Percentiles rank a stretch among this genome's conserved stretches.
Conservation (phyloP, 2,888 invertebrate species). For the Zaprionus bogoriensis region DNA sequence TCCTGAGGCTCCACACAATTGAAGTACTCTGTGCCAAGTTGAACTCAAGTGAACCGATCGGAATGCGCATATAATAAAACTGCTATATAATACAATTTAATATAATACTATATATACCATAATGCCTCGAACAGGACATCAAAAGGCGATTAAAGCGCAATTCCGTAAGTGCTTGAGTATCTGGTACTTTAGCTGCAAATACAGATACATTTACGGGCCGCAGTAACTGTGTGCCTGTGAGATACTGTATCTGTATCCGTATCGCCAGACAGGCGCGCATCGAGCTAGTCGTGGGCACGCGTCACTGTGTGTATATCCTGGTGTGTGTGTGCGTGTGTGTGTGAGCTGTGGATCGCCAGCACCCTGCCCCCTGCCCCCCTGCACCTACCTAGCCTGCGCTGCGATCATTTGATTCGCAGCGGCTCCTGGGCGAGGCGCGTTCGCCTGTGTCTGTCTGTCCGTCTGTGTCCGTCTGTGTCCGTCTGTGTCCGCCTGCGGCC, state of each 20-base stretch:
- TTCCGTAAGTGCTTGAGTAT: background rate
- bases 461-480: too few species aligned
- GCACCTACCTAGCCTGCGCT: background rate
- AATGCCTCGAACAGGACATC: background rate
- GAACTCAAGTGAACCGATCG: background rate
- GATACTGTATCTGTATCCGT: background rate
- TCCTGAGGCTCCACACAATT: too few species aligned
- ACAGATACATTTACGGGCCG: too few species aligned
- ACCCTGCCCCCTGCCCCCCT: background rate
- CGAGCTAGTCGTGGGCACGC: slow-evolving; percentile 36
- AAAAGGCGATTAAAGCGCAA: slow-evolving; percentile 1
- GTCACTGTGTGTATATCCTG: too few species aligned
- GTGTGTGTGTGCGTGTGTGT: too few species aligned
- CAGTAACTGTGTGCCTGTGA: slow-evolving; percentile 1
- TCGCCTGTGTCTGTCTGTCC: too few species aligned
- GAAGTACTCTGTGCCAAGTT: background rate
- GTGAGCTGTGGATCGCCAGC: slow-evolving; percentile 1
- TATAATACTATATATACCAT: background rate
- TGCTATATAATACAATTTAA: background rate
- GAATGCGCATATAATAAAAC: background rate
- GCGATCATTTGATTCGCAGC: slow-evolving; percentile 7
- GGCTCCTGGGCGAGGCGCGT: slow-evolving; percentile 31
- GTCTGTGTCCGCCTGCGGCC: slow-evolving; percentile 53
- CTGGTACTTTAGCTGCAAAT: slow-evolving; percentile 1
- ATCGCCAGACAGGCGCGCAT: too few species aligned